Conservation (phyloP, 2,113 vertebrate genomes). For the Cebidichthys violaceus region DNA sequence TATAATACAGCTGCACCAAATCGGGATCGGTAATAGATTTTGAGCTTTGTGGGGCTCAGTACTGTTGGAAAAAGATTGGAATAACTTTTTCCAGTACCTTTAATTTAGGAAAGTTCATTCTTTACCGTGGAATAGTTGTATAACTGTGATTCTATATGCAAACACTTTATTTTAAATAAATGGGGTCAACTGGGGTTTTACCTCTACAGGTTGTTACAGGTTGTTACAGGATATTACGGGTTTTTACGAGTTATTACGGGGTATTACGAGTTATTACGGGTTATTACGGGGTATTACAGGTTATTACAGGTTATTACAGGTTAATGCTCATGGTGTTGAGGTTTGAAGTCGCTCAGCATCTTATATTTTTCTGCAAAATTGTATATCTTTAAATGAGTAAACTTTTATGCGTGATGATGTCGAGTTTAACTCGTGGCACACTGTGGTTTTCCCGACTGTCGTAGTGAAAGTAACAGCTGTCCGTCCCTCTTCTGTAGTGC, state of each 20-base stretch:
- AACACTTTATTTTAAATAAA: neutral
- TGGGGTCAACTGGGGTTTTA: neutral
- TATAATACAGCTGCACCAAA: neutral
- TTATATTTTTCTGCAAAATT: neutral
- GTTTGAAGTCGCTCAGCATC: neutral
- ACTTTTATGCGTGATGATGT: neutral
- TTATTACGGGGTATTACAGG: too few species aligned
- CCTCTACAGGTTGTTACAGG: too few species aligned
- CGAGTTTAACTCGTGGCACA: neutral
- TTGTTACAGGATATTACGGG: too few species aligned
- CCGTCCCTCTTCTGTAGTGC: conserved; percentile 82
- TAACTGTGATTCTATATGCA: neutral
- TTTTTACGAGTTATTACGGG: too few species aligned
- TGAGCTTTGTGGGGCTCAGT: neutral
- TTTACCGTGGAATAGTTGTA: neutral
- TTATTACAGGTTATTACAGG: neutral
- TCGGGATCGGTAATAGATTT: neutral
- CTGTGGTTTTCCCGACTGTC: neutral
- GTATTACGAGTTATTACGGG: too few species aligned
- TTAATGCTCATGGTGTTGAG: neutral
- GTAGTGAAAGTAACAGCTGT: neutral
- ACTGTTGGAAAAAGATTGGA: neutral
- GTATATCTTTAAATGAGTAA: neutral
- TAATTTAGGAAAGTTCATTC: neutral
- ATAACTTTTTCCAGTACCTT: neutral